Evolutionary conservation across 2,113 vertebrate species (phyloP).

Genomic region (Rhombomys opimus): DNA sequence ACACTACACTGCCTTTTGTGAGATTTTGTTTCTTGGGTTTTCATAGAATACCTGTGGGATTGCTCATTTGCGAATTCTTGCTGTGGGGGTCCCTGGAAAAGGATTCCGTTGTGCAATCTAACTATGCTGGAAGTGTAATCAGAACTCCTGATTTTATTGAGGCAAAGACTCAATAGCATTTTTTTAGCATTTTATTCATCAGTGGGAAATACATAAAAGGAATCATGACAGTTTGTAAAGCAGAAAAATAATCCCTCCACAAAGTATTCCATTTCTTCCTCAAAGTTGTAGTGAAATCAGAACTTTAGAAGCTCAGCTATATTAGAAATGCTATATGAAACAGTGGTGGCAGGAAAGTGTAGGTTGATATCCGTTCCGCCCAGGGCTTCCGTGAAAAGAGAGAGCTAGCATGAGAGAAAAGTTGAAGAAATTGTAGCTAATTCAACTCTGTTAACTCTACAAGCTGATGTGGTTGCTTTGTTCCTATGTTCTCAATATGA

Average conservation of each 20-base stretch:
- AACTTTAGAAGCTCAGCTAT: not conserved
- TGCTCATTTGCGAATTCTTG: slow-evolving; percentile 68
- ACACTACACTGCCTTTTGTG: not conserved
- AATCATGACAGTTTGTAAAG: not conserved
- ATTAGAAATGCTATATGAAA: slow-evolving; percentile 17
- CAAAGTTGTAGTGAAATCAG: fast-evolving
- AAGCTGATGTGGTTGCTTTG: not conserved
- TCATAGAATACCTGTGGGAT: not conserved
- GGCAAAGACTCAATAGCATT: not conserved
- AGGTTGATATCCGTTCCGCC: not conserved
- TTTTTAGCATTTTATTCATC: not conserved
- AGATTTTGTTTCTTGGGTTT: slow-evolving; percentile 22
- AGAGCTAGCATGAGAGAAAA: not conserved
- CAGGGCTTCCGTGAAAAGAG: not conserved
- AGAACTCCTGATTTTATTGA: slow-evolving; percentile 1
- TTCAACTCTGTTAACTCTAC: not conserved
- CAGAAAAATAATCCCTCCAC: not conserved
- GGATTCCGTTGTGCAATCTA: slow-evolving; percentile 64
- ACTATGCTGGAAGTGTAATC: slow-evolving; percentile 2
- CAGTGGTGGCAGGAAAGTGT: not conserved
- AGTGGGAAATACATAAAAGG: slow-evolving; percentile 49
- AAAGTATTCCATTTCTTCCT: not conserved
- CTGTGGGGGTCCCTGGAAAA: slow-evolving; percentile 68
- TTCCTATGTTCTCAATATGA: not conserved
- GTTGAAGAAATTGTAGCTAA: not conserved